phyloP scores from a whole-genome alignment of 2,888 invertebrate species.

The Lamellibrachia columna region DNA sequence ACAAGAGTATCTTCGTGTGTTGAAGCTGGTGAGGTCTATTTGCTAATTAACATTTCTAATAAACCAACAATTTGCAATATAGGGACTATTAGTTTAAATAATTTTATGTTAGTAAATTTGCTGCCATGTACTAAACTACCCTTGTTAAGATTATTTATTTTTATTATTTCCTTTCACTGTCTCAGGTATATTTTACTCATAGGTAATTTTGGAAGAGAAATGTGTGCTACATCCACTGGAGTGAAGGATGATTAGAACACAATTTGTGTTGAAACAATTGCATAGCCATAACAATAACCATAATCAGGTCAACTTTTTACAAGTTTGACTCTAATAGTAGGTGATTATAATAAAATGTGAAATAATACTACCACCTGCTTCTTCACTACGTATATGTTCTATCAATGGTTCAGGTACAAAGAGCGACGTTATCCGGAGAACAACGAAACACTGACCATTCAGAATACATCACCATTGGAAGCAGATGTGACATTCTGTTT shows the following conservation, averaged over 20 bases:
- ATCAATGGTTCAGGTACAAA: constrained; percentile 50
- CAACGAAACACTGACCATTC: constrained; percentile 61
- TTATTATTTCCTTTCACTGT: background rate
- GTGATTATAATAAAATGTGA: background rate
- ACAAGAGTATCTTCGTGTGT: background rate
- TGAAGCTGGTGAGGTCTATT: background rate
- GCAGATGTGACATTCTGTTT: constrained; percentile 66
- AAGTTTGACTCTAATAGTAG: too few relatives aligned
- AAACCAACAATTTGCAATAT: too few relatives aligned
- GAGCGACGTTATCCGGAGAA: constrained; percentile 65
- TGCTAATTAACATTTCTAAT: background rate
- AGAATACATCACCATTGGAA: constrained; percentile 64
- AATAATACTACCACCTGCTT: background rate
- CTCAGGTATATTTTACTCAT: background rate
- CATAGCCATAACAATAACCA: background rate
- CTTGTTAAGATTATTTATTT: background rate
- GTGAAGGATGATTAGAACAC: background rate
- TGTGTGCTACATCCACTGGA: background rate
- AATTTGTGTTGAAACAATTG: background rate
- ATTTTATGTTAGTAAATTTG: background rate
- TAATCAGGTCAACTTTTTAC: background rate
- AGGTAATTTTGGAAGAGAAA: background rate
- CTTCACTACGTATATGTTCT: background rate
- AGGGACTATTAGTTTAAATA: background rate
- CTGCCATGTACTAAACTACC: background rate